These are phyloP conservation scores for Plectropomus leopardus DNA, from an alignment of 2,113 vertebrate species.

Conservation along the genomic window DNA sequence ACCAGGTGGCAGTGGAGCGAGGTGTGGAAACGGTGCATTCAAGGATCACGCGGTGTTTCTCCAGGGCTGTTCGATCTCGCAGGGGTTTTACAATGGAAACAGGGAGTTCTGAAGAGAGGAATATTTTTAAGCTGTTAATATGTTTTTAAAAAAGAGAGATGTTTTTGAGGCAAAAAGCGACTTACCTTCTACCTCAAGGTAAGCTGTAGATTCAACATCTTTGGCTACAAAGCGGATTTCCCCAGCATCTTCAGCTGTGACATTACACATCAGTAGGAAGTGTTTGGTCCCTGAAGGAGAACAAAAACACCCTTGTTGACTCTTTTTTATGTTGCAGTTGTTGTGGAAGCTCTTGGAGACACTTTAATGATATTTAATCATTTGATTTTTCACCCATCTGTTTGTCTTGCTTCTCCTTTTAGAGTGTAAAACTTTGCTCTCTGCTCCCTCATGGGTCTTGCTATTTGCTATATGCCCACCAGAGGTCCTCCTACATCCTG, in stretches of 20 bases:
- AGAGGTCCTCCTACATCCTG: not conserved
- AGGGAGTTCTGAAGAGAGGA: conserved; percentile 85
- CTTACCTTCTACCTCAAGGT: conserved; percentile 90
- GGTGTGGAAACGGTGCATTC: conserved; percentile 92
- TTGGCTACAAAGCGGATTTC: conserved; percentile 89
- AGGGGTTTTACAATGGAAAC: conserved; percentile 92
- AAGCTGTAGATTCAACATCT: conserved; percentile 84
- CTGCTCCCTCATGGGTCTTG: not conserved
- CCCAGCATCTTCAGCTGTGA: conserved; percentile 88
- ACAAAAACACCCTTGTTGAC: not conserved
- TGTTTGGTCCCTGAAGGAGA: conserved; percentile 88
- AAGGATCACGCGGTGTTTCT: conserved; percentile 90
- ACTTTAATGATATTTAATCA: not conserved
- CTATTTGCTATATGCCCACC: not conserved
- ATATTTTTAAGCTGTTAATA: not conserved
- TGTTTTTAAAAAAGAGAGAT: not conserved
- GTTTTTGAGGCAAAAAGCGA: accelerated
- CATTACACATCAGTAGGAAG: conserved; percentile 90
- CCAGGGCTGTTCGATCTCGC: conserved; percentile 92
- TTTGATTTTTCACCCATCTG: too few species aligned
- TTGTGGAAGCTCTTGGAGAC: not conserved
- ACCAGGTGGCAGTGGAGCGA: conserved; percentile 88
- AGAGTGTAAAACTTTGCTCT: not conserved
- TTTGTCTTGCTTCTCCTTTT: too few species aligned
- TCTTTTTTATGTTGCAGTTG: not conserved